These are phyloP conservation scores for Zosterops pallidus DNA, from an alignment of 2,113 vertebrate species.

Conservation along the genomic window DNA sequence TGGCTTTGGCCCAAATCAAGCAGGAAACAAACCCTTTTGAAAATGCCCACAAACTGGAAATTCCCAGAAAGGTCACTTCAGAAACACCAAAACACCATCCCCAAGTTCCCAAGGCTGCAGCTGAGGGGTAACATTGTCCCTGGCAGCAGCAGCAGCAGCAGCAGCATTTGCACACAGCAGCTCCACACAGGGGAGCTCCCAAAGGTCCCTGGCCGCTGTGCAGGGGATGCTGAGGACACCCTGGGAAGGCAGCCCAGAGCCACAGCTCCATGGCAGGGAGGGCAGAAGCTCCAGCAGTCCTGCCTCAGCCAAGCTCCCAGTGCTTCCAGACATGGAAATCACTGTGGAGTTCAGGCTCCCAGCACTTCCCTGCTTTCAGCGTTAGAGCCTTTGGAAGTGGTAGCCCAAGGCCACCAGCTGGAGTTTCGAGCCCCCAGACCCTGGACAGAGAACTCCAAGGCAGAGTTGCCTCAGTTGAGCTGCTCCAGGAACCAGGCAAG, in stretches of 20 bases:
- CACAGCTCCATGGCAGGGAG: neutral
- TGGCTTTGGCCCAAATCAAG: constrained; percentile 29
- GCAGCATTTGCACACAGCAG: neutral
- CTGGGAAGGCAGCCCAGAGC: neutral
- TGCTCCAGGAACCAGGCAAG: neutral
- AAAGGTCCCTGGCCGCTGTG: neutral
- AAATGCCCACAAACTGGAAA: constrained; percentile 17
- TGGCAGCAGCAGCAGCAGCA: neutral
- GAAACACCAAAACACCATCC: neutral
- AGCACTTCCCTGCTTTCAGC: neutral
- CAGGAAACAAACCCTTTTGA: constrained; percentile 18
- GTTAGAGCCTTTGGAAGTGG: neutral
- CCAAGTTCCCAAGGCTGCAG: neutral
- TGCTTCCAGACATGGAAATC: neutral
- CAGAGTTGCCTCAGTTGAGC: neutral
- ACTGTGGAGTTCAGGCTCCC: neutral
- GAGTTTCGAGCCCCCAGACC: neutral
- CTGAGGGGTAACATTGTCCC: neutral
- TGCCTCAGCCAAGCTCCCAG: neutral
- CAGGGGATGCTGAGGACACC: neutral
- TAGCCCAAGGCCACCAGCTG: neutral
- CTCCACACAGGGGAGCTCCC: neutral
- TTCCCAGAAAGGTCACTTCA: constrained; percentile 7
- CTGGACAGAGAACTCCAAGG: neutral
- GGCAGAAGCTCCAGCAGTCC: neutral